Percentiles rank a stretch among this genome's conserved stretches.
These are phyloP conservation scores for Delphinus delphis DNA, from an alignment of 2,113 vertebrate species.

Conservation along the genomic window DNA sequence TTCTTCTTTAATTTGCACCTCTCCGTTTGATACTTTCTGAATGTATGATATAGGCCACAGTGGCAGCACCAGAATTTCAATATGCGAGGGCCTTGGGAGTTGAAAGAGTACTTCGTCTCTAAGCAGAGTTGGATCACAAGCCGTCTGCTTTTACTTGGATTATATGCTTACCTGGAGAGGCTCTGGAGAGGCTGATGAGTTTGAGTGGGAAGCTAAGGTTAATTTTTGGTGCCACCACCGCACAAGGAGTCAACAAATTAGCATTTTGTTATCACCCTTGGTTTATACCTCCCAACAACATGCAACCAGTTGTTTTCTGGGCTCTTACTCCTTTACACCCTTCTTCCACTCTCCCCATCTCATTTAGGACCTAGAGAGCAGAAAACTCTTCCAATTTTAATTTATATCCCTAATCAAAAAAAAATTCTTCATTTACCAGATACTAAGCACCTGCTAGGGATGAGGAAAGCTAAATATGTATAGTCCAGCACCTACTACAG, in stretches of 20 bases:
- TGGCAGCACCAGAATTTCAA: neutral
- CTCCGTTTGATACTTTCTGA: neutral
- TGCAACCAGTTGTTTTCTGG: neutral
- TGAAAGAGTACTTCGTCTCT: neutral
- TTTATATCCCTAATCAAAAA: neutral
- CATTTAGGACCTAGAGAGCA: neutral
- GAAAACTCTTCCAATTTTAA: constrained; percentile 7
- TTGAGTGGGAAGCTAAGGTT: neutral
- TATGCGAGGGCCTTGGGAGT: neutral
- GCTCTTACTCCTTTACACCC: neutral
- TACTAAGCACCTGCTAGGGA: neutral
- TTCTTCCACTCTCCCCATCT: neutral
- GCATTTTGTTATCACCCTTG: neutral
- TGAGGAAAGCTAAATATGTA: neutral
- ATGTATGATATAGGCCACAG: neutral
- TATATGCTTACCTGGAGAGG: neutral
- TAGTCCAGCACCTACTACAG: neutral
- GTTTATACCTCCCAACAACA: neutral
- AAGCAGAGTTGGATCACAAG: neutral
- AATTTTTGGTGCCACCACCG: neutral
- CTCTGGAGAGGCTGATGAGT: neutral
- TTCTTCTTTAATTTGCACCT: neutral
- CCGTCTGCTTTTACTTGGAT: neutral
- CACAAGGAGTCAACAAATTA: neutral
- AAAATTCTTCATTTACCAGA: neutral